phyloP scores from a whole-genome alignment of 2,888 invertebrate species.

The Blomia tropicalis region DNA sequence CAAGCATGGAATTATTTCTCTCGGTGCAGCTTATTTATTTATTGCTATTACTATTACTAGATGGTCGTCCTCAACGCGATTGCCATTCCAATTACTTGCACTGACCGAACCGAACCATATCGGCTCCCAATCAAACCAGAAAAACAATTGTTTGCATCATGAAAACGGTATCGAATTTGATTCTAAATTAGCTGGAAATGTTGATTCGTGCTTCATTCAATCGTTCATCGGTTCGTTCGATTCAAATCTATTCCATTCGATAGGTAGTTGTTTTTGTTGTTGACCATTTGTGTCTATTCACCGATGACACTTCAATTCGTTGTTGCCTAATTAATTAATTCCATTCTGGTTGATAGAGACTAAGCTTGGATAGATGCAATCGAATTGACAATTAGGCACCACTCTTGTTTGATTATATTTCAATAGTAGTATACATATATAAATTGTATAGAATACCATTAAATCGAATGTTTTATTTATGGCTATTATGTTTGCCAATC shows the following conservation, averaged over 20 bases:
- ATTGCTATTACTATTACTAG: too few relatives aligned
- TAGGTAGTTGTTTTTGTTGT: too few relatives aligned
- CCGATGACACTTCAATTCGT: slow-evolving; percentile 2
- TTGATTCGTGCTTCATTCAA: too few relatives aligned
- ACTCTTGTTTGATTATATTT: neutral
- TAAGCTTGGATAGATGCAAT: neutral
- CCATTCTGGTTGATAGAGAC: too few relatives aligned
- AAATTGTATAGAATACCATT: neutral
- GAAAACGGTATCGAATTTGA: too few relatives aligned
- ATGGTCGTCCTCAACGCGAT: neutral
- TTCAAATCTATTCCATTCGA: too few relatives aligned
- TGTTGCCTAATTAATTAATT: slow-evolving; percentile 14
- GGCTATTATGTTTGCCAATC: neutral
- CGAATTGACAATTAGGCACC: neutral
- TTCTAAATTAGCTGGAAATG: too few relatives aligned
- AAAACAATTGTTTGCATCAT: neutral
- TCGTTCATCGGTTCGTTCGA: too few relatives aligned
- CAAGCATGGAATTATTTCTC: slow-evolving; percentile 18
- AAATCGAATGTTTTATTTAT: slow-evolving; percentile 9
- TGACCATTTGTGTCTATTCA: too few relatives aligned
- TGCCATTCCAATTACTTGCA: slow-evolving; percentile 12
- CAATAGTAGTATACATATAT: neutral
- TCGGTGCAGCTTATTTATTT: slow-evolving; percentile 13
- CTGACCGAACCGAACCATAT: neutral
- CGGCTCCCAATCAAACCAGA: neutral